Percentiles rank a stretch among this genome's conserved stretches.
These are phyloP conservation scores for Phyllotreta striolata DNA, from an alignment of 2,888 invertebrate species.

Conservation along the genomic window DNA sequence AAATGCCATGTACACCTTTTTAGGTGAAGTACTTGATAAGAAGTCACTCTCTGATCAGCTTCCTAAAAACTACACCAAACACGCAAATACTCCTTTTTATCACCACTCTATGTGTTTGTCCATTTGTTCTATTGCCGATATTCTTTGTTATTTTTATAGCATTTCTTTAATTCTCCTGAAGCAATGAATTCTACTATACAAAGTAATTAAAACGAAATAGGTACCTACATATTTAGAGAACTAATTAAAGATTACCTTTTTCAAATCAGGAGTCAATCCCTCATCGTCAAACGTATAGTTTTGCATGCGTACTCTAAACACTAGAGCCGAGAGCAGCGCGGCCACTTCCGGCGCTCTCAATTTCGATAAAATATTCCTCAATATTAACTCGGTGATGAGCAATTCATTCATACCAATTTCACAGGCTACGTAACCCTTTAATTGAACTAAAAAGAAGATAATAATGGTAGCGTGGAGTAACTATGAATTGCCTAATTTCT, in stretches of 20 bases:
- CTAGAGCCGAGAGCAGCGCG: slow-evolving; percentile 89
- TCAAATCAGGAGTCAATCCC: slow-evolving; percentile 66
- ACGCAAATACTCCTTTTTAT: no score
- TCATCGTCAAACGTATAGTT: slow-evolving; percentile 50
- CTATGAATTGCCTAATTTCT: no score
- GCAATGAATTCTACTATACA: no score
- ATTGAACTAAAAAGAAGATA: slow-evolving; percentile 65
- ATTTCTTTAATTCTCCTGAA: no score
- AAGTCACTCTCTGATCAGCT: no score
- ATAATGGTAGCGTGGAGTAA: no score
- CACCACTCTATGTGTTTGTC: no score
- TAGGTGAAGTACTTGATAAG: no score
- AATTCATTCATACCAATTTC: slow-evolving; percentile 89
- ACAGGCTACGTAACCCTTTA: slow-evolving; percentile 87
- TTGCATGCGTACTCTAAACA: slow-evolving; percentile 85
- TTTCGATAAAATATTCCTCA: slow-evolving; percentile 87
- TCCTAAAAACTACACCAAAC: no score
- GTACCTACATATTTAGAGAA: slow-evolving; percentile 3
- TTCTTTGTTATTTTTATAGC: no score
- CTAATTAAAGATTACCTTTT: slow-evolving; percentile 59
- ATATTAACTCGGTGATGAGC: slow-evolving; percentile 91
- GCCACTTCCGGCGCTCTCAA: slow-evolving; percentile 92
- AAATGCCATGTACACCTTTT: no score
- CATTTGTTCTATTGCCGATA: no score
- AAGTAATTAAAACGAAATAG: slow-evolving; percentile 14